Percentiles rank a stretch among this genome's conserved stretches.
phyloP scores from a whole-genome alignment of 2,113 vertebrate species.

The Hippocampus abdominalis region DNA sequence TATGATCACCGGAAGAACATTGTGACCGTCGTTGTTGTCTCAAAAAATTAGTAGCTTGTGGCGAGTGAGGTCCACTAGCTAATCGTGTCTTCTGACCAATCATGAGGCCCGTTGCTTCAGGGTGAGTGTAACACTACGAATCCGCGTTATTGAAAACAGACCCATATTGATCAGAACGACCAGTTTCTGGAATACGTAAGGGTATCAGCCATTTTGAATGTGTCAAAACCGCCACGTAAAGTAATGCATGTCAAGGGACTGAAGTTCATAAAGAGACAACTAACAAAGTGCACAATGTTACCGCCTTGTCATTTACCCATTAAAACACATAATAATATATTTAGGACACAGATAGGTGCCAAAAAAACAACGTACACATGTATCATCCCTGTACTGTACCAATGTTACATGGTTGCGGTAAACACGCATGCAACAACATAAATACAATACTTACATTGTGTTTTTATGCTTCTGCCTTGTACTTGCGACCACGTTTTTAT shows the following conservation, averaged over 20 bases:
- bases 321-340: too few species aligned
- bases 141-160: not conserved
- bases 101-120: not conserved
- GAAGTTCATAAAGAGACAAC: not conserved
- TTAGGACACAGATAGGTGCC: too few species aligned
- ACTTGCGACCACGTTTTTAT: too few species aligned
- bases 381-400: too few species aligned
- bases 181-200: not conserved
- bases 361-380: too few species aligned
- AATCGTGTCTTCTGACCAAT: conserved; percentile 3
- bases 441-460: too few species aligned
- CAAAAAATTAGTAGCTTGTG: not conserved
- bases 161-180: not conserved
- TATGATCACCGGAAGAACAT: conserved; percentile 46
- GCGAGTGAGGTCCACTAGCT: not conserved
- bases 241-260: not conserved
- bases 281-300: not conserved
- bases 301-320: not conserved
- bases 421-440: too few species aligned
- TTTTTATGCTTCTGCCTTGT: too few species aligned
- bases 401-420: too few species aligned
- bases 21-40: conserved; percentile 24
- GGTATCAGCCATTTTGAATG: not conserved
- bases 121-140: not conserved
- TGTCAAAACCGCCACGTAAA: not conserved